Evolutionary conservation across 2,113 vertebrate species (phyloP).

Genomic region (Phrynocephalus versicolor): DNA sequence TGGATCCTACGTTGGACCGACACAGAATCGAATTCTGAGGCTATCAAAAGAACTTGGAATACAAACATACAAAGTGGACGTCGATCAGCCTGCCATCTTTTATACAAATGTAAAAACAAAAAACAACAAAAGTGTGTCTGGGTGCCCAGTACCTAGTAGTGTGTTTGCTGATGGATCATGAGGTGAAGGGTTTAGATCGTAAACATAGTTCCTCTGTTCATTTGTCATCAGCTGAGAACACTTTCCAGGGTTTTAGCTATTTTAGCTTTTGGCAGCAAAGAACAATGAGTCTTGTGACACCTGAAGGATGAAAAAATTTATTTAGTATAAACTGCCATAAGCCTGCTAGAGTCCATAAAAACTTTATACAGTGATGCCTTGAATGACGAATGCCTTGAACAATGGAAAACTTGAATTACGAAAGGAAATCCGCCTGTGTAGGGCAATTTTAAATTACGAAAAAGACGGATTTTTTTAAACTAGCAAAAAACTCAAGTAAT

Average conservation of each 20-base stretch:
- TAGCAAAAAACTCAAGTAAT: no score
- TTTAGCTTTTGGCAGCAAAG: neutral
- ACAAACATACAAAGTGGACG: slow-evolving; percentile 82
- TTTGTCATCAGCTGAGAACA: neutral
- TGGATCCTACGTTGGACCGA: slow-evolving; percentile 82
- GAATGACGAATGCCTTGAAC: no score
- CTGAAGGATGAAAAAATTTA: neutral
- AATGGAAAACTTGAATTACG: no score
- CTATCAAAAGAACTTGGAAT: slow-evolving; percentile 81
- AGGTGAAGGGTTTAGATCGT: neutral
- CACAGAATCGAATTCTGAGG: slow-evolving; percentile 82
- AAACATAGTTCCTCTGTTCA: neutral
- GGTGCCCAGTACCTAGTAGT: neutral
- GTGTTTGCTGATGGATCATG: neutral
- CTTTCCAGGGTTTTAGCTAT: neutral
- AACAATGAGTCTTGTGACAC: neutral
- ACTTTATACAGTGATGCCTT: no score
- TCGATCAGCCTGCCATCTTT: slow-evolving; percentile 68
- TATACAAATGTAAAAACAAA: slow-evolving; percentile 73
- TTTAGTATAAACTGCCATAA: neutral
- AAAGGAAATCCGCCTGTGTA: no score
- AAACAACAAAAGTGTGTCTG: no score
- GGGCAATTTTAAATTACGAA: no score
- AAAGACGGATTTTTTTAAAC: no score
- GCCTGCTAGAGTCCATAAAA: neutral